These are phyloP conservation scores for Latheticus oryzae DNA, from an alignment of 2,888 invertebrate genomes.

Conservation along the genomic window DNA sequence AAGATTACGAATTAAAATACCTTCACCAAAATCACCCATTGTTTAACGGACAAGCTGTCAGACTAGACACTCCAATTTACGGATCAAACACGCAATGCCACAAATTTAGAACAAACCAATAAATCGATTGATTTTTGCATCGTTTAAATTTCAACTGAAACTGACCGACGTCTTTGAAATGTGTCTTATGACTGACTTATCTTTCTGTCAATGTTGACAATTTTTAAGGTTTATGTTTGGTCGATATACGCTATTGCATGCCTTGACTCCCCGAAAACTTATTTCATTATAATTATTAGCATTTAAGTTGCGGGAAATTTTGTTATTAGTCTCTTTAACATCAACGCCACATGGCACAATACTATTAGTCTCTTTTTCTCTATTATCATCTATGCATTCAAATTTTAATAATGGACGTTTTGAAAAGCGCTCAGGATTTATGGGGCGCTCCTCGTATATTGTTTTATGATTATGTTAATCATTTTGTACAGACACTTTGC, in stretches of 20 bases:
- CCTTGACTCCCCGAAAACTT: slow-evolving; percentile 36
- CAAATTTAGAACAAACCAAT: slow-evolving; percentile 49
- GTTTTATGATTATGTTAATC: slow-evolving; percentile 27
- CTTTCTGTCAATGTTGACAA: slow-evolving; percentile 56
- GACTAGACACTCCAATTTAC: slow-evolving; percentile 53
- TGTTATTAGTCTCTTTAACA: slow-evolving; percentile 16
- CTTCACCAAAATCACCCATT: slow-evolving; percentile 63
- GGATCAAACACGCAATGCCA: slow-evolving; percentile 50
- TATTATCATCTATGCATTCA: not conserved
- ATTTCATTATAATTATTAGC: slow-evolving; percentile 26
- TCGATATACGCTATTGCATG: slow-evolving; percentile 52
- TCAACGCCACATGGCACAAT: slow-evolving; percentile 11
- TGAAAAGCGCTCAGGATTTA: too few relatives aligned
- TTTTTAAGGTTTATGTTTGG: slow-evolving; percentile 57
- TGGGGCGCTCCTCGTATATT: slow-evolving; percentile 20
- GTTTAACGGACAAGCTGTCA: slow-evolving; percentile 49
- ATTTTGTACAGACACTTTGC: slow-evolving; percentile 27
- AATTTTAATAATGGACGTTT: not conserved
- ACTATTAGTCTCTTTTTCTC: not conserved
- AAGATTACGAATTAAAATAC: slow-evolving; percentile 52
- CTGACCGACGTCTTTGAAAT: slow-evolving; percentile 19
- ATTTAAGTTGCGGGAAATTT: slow-evolving; percentile 30
- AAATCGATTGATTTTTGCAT: slow-evolving; percentile 36
- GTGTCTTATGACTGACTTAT: slow-evolving; percentile 43
- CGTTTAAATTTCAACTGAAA: slow-evolving; percentile 2